Evolutionary conservation across 2,113 vertebrate genomes (phyloP).

Genomic region (Cathartes aura): DNA sequence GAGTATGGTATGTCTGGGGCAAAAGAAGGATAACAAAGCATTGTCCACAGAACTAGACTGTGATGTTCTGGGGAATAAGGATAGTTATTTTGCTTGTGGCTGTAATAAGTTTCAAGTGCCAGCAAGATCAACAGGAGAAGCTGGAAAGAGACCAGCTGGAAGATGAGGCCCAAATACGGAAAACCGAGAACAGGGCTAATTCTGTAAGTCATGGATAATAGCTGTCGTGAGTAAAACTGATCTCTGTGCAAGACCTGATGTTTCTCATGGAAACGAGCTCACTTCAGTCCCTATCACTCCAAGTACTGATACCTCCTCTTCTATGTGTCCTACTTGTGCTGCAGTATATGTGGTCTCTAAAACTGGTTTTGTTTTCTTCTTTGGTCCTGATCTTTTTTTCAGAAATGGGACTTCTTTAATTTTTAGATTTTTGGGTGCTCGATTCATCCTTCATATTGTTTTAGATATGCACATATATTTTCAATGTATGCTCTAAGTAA

Average conservation of each 20-base stretch:
- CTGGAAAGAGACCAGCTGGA: background rate
- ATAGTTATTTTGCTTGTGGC: background rate
- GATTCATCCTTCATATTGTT: background rate
- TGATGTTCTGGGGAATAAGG: background rate
- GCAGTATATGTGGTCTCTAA: background rate
- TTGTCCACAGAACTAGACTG: background rate
- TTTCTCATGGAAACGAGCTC: background rate
- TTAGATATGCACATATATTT: background rate
- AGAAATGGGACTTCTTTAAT: background rate
- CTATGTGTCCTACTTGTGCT: background rate
- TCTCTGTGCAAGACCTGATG: background rate
- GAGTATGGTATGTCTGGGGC: background rate
- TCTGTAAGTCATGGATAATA: background rate
- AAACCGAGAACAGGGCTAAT: background rate
- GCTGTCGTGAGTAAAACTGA: background rate
- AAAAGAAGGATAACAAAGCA: background rate
- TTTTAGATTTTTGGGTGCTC: background rate
- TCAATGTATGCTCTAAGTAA: background rate
- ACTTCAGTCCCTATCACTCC: background rate
- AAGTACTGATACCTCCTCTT: background rate
- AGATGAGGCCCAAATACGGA: background rate
- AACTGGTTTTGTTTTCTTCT: background rate
- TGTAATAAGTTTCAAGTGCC: background rate
- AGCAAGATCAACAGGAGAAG: background rate
- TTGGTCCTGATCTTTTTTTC: background rate